Percentiles rank a stretch among this genome's conserved stretches.
Evolutionary conservation across 2,113 vertebrate species (phyloP).

Genomic region (Actinemys pallida): DNA sequence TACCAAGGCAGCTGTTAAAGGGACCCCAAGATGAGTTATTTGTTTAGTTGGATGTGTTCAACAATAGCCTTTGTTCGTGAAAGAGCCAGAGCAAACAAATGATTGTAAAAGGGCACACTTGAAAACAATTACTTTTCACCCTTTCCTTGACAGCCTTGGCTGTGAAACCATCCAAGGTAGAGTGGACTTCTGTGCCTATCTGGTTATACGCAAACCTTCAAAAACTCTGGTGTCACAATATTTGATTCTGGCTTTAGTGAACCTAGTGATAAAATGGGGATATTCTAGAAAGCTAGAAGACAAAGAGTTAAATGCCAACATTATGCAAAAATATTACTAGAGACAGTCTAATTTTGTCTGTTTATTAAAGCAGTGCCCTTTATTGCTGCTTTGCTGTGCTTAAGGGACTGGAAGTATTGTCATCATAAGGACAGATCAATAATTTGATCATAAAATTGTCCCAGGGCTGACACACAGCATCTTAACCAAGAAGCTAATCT

Average conservation of each 20-base stretch:
- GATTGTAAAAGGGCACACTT: slow-evolving; percentile 89
- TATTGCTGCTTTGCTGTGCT: background rate
- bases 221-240: slow-evolving; percentile 46
- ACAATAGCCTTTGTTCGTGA: slow-evolving; percentile 88
- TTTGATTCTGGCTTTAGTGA: slow-evolving; percentile 39
- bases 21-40: slow-evolving; percentile 86
- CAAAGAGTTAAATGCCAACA: slow-evolving; percentile 47
- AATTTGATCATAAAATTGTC: slow-evolving; percentile 27
- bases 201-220: slow-evolving; percentile 67
- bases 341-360: slow-evolving; percentile 16
- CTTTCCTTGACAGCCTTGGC: slow-evolving; percentile 85
- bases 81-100: slow-evolving; percentile 90
- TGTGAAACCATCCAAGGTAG: slow-evolving; percentile 84
- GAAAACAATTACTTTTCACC: slow-evolving; percentile 89
- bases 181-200: slow-evolving; percentile 63
- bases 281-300: slow-evolving; percentile 34
- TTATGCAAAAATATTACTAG: slow-evolving; percentile 17
- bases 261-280: slow-evolving; percentile 48
- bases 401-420: background rate
- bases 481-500: background rate
- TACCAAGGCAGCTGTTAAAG: slow-evolving; percentile 89
- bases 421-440: slow-evolving; percentile 29
- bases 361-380: background rate
- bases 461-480: background rate
- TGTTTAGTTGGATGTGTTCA: slow-evolving; percentile 88